Base-by-base conservation (phyloP, 2,888 invertebrate genomes). In the Perizoma flavofasciatum region DNA sequence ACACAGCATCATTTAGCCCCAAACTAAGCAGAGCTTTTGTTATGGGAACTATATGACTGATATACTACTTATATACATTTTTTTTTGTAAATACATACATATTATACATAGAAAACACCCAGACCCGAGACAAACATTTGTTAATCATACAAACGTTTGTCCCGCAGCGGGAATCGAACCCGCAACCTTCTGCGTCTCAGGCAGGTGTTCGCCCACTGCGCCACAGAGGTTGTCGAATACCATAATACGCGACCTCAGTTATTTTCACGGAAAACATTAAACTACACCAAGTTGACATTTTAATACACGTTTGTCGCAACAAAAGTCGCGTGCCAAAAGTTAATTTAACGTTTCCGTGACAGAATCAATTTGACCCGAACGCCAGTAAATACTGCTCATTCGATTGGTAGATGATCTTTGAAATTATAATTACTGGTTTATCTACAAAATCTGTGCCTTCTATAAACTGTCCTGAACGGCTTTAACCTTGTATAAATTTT, bases 381-480 rank as follows among this genome's bases (percentile, higher is more conserved):
- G 65, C 64, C 72, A 65, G 75, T 79, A 78, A 79, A 79, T 72
- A 73, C 70, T 66, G 72, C 68, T 69, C 62, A 65, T 63, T 70
- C 69, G 69, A 74, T 75, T 63, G 70, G 68, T 69, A 33, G 61
- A 65, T 71, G 72, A 74, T 74, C 67, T 73, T 74, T 74, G 59
- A 68, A 76, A 73, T 70, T 63, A 52, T 61, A 65, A 61, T 65
- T 61, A 59, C 61, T 41, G 45, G 45, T 44, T 51, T 47, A 59
- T 55, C 57, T 47, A 59, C 55, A 49, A 61, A 58, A 49, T 54
- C 22, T 49, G 51, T 53, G 43, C 47, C 34, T 50, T n/a, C 49
- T 43, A 57, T 63, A 44, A 56, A 49, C 44, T 49, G 22, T 44
- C 39, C 44, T 39, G 8, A 53, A 60, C 48, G 39, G 44, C 40